These are phyloP conservation scores for Tenthredo scrophulariae DNA, from an alignment of 2,888 invertebrate genomes.

Conservation along the genomic window DNA sequence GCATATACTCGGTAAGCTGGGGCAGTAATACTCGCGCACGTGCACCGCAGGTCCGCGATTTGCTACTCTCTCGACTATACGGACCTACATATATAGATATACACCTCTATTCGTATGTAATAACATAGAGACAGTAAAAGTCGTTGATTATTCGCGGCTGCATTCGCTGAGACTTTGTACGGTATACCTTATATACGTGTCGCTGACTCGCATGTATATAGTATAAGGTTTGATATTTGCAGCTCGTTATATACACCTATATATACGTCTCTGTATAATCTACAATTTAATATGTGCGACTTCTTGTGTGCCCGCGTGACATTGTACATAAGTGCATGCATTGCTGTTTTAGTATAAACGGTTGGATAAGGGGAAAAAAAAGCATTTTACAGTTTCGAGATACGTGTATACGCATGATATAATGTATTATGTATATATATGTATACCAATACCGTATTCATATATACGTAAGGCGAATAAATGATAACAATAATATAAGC, in stretches of 20 bases:
- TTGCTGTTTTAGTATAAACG: neutral
- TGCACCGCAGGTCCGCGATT: conserved; percentile 55
- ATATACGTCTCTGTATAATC: neutral
- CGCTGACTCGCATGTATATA: neutral
- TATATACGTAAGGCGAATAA: neutral
- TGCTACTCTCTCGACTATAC: conserved; percentile 54
- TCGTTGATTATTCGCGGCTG: conserved; percentile 50
- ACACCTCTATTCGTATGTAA: neutral
- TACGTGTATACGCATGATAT: too few relatives aligned
- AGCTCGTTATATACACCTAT: neutral
- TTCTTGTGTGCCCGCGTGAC: neutral
- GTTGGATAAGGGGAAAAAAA: neutral
- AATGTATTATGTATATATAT: too few relatives aligned
- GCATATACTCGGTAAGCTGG: conserved; percentile 15
- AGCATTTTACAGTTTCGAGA: neutral
- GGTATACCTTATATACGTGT: conserved; percentile 17
- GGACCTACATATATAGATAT: neutral
- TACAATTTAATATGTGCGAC: neutral
- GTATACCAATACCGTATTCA: too few relatives aligned
- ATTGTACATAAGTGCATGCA: neutral
- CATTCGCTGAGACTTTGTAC: conserved; percentile 25
- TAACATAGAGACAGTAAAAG: neutral
- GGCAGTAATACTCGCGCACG: conserved; percentile 55
- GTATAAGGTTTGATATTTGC: neutral
- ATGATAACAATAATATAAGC: conserved; percentile 1